Evolutionary conservation across 1,140 invertebrate genomes (phyloP).

Genomic region (honey bee (Apis mellifera)): DNA sequence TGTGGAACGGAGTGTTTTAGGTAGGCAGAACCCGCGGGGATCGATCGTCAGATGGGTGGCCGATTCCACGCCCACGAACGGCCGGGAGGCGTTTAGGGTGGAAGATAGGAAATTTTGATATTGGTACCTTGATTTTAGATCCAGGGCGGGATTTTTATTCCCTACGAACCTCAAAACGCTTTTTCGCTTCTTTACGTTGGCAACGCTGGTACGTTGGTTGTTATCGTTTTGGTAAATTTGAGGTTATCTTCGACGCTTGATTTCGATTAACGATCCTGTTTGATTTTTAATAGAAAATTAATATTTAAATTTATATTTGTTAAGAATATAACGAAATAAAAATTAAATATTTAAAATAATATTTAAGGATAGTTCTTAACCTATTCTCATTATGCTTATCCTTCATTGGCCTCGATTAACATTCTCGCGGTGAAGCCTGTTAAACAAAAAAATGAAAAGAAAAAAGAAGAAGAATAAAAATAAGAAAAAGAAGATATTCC

Average conservation of each 20-base stretch:
- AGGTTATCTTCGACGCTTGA: too few relatives aligned
- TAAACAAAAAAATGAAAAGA: background rate
- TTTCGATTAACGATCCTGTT: too few relatives aligned
- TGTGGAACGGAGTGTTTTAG: conserved; percentile 39
- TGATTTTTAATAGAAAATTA: too few relatives aligned
- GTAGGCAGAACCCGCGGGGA: conserved; percentile 37
- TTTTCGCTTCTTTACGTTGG: background rate
- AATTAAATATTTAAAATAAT: background rate
- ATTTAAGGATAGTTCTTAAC: background rate
- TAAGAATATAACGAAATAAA: too few relatives aligned
- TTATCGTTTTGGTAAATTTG: too few relatives aligned
- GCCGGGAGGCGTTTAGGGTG: conserved; percentile 17
- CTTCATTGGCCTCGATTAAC: conserved; percentile 12
- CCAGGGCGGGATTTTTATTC: background rate
- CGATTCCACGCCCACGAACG: conserved; percentile 38
- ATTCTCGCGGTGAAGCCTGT: background rate
- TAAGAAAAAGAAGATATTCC: background rate
- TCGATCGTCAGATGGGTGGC: conserved; percentile 47
- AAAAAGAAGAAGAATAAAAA: background rate
- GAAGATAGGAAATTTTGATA: conserved; percentile 50
- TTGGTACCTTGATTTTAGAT: conserved; percentile 18
- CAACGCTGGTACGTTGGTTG: too few relatives aligned
- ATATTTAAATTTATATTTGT: too few relatives aligned
- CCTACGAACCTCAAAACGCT: conserved; percentile 2
- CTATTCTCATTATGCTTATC: too few relatives aligned